phyloP scores from a whole-genome alignment of 2,797 vertebrate species.

The Pseudotriccus pelzelni region DNA sequence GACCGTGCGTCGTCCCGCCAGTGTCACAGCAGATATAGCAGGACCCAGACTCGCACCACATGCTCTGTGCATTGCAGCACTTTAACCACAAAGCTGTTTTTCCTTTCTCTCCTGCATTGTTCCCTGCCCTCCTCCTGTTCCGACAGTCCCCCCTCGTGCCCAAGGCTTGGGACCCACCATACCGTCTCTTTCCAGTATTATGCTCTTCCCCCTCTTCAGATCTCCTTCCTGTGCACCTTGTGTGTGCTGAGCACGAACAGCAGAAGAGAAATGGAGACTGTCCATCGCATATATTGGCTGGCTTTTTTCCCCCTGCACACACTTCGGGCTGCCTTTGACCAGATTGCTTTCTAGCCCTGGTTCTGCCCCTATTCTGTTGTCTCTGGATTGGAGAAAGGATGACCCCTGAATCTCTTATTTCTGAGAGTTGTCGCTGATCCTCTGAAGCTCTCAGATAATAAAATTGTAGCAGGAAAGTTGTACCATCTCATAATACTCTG shows the following conservation, averaged over 20 bases:
- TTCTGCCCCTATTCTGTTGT: conserved; percentile 1
- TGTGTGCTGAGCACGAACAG: not conserved
- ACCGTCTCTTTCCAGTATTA: not conserved
- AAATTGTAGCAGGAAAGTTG: not conserved
- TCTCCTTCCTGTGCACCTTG: not conserved
- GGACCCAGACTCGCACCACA: not conserved
- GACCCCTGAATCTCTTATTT: not conserved
- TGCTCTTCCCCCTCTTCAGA: not conserved
- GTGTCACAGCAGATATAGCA: not conserved
- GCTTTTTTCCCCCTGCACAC: not conserved
- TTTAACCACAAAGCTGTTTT: not conserved
- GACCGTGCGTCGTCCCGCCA: not conserved
- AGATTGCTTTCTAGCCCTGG: not conserved
- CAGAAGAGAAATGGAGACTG: not conserved
- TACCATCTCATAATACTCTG: not conserved
- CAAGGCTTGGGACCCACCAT: not conserved
- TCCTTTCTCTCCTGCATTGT: not conserved
- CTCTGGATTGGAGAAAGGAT: not conserved
- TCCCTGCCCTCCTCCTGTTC: not conserved
- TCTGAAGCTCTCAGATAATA: not conserved
- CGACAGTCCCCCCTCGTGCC: not conserved
- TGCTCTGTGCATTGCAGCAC: not conserved
- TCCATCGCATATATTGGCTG: not conserved
- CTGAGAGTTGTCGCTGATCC: not conserved
- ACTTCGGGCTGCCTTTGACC: not conserved